Percentiles rank a stretch among this genome's conserved stretches.
phyloP scores from a whole-genome alignment of 2,797 vertebrate species.

The Rhincodon typus region DNA sequence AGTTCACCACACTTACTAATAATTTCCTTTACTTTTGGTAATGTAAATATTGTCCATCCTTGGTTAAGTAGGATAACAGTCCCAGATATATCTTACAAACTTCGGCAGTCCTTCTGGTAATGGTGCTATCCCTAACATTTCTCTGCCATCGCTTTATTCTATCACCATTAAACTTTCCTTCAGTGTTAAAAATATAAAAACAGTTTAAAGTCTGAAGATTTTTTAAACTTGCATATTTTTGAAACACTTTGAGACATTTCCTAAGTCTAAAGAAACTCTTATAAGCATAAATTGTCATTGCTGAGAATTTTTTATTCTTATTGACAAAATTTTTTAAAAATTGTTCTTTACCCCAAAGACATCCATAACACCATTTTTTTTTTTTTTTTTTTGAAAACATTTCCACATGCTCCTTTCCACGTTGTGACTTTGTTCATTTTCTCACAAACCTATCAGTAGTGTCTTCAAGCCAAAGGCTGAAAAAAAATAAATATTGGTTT shows the following conservation, averaged over 20 bases:
- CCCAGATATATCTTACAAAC: not conserved
- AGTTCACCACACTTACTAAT: not conserved
- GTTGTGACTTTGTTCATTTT: not conserved
- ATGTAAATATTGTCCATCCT: not conserved
- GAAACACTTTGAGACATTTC: not conserved
- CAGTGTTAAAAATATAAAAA: not conserved
- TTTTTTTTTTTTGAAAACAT: too few relatives aligned
- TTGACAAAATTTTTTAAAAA: too few relatives aligned
- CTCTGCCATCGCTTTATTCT: not conserved
- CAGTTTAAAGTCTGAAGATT: not conserved
- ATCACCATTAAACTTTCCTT: not conserved
- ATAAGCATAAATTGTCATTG: not conserved
- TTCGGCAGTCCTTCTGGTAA: not conserved
- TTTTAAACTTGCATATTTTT: not conserved
- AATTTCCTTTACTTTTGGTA: not conserved
- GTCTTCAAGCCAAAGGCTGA: not conserved
- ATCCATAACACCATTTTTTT: too few relatives aligned
- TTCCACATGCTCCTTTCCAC: too few relatives aligned
- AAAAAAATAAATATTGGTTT: not conserved
- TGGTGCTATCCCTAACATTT: not conserved
- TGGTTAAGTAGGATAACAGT: not conserved
- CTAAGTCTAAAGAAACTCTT: not conserved
- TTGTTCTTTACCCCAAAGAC: too few relatives aligned
- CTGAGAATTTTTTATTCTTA: too few relatives aligned
- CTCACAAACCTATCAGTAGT: not conserved